Evolutionary conservation across 1,140 invertebrate species (phyloP).

Genomic region (Geopemphigus sp.): DNA sequence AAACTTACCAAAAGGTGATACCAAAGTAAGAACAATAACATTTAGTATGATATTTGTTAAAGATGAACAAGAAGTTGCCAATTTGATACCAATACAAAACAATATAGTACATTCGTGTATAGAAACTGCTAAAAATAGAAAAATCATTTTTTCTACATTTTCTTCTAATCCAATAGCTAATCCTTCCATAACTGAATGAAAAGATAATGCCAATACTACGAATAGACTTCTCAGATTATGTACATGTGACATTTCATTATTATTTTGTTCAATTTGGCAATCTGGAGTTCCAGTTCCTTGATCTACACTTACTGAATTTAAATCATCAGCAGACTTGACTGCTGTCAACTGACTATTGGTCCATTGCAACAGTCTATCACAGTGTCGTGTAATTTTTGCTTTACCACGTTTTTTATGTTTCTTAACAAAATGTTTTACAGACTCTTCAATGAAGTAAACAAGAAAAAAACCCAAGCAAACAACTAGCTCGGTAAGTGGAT

Average conservation of each 20-base stretch:
- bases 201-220: constrained; percentile 62
- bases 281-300: constrained; percentile 38
- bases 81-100: constrained; percentile 78
- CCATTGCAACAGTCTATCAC: constrained; percentile 38
- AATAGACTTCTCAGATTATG: constrained; percentile 54
- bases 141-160: constrained; percentile 59
- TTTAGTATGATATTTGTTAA: constrained; percentile 62
- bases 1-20: constrained; percentile 68
- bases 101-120: constrained; percentile 88
- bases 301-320: constrained; percentile 38
- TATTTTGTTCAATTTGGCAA: constrained; percentile 45
- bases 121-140: constrained; percentile 75
- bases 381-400: constrained; percentile 39
- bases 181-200: constrained; percentile 66
- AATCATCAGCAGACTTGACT: constrained; percentile 32
- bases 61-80: constrained; percentile 68
- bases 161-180: constrained; percentile 65
- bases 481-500: constrained; percentile 65
- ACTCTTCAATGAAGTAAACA: constrained; percentile 76
- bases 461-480: constrained; percentile 76
- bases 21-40: constrained; percentile 73
- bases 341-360: constrained; percentile 38
- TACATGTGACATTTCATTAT: constrained; percentile 49
- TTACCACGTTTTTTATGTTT: constrained; percentile 41
- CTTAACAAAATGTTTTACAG: constrained; percentile 56